A percentile compares a stretch with the other conserved stretches of the same genome.
Evolutionary conservation across 2,888 invertebrate genomes (phyloP).

Genomic region (Mycogona germanica): DNA sequence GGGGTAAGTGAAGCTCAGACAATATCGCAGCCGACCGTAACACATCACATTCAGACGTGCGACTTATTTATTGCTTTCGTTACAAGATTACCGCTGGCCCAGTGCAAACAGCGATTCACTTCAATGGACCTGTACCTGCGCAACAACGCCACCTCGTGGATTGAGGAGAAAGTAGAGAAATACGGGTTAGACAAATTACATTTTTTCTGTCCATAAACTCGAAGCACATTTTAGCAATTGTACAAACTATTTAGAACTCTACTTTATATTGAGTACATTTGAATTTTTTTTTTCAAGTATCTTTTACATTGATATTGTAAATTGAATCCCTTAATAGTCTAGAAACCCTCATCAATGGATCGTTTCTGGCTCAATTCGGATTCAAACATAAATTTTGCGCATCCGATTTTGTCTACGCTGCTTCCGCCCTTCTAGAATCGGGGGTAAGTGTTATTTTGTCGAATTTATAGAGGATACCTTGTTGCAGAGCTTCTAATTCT

Average conservation of each 20-base stretch:
- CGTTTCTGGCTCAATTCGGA: conserved; percentile 69
- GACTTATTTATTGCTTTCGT: not conserved
- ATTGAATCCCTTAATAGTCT: conserved; percentile 38
- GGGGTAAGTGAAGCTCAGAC: conserved; percentile 46
- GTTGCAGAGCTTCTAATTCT: not conserved
- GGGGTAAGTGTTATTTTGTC: not conserved
- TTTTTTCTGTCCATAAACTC: no score
- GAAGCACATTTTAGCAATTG: conserved; percentile 19
- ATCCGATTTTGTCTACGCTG: conserved; percentile 65
- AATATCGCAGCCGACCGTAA: not conserved
- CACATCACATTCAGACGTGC: not conserved
- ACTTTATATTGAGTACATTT: not conserved
- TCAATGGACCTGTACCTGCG: conserved; percentile 73
- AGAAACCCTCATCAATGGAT: conserved; percentile 54
- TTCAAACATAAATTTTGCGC: conserved; percentile 69
- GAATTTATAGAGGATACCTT: not conserved
- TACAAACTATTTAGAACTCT: not conserved
- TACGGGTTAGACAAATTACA: no score
- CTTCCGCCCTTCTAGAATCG: conserved; percentile 62
- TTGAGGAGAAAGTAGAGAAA: conserved; percentile 33
- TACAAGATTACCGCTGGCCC: conserved; percentile 60
- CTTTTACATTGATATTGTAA: no score
- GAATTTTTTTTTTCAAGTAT: conserved; percentile 17
- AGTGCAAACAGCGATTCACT: conserved; percentile 70
- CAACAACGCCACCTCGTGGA: conserved; percentile 30